phyloP scores from a whole-genome alignment of 2,797 vertebrate species.

The Rhincodon typus region DNA sequence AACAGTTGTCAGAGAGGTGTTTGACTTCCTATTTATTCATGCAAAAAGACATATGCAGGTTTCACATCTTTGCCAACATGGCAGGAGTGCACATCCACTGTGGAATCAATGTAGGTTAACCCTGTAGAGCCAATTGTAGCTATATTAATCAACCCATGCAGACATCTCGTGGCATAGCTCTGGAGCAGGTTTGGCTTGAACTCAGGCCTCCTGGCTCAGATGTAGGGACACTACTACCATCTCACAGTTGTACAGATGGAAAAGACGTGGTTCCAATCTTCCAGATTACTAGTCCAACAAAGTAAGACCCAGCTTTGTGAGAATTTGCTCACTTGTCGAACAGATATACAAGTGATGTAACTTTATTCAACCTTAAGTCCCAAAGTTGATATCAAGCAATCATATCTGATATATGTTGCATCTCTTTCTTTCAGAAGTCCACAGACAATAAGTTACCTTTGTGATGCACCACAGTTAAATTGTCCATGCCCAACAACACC shows the following conservation, averaged over 20 bases:
- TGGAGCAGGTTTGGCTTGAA: too few relatives aligned
- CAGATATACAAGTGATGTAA: not conserved
- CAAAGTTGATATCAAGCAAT: not conserved
- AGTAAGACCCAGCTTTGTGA: not conserved
- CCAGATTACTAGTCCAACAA: too few relatives aligned
- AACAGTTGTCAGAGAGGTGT: not conserved
- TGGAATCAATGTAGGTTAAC: not conserved
- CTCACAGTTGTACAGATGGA: not conserved
- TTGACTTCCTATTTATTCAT: not conserved
- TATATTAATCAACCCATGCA: too few relatives aligned
- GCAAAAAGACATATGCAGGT: not conserved
- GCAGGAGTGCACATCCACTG: too few relatives aligned
- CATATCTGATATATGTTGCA: not conserved
- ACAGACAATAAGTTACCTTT: not conserved
- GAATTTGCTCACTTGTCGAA: not conserved
- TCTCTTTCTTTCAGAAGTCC: not conserved
- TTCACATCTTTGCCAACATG: not conserved
- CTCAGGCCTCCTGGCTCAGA: too few relatives aligned
- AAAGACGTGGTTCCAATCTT: not conserved
- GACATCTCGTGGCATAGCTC: too few relatives aligned
- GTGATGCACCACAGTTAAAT: not conserved
- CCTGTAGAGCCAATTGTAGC: too few relatives aligned
- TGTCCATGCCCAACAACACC: not conserved
- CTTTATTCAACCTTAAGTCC: not conserved
- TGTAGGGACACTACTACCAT: too few relatives aligned